Conservation (phyloP, 2,888 invertebrate genomes). For the Caenorhabditis wallacei region DNA sequence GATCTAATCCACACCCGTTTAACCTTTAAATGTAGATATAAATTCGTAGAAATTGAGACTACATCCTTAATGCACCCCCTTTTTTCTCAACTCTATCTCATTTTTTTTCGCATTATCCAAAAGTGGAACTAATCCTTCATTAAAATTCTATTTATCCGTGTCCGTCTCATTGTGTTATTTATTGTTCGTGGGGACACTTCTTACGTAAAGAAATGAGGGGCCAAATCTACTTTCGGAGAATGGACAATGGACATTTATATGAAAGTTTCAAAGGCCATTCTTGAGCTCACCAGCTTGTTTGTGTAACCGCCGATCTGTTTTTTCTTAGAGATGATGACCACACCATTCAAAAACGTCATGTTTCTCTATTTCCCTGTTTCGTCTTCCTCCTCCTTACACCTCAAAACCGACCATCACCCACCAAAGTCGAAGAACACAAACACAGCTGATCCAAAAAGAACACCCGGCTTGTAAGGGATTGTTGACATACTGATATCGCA, state of each 20-base stretch:
- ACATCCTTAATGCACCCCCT: neutral
- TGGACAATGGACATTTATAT: constrained; percentile 49
- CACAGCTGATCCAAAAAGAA: constrained; percentile 40
- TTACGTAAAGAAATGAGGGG: constrained; percentile 42
- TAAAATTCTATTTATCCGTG: constrained; percentile 57
- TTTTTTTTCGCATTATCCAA: constrained; percentile 13
- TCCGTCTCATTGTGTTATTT: constrained; percentile 42
- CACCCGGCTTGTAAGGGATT: constrained; percentile 22
- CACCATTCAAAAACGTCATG: constrained; percentile 47
- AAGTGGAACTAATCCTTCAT: constrained; percentile 59
- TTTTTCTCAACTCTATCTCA: neutral
- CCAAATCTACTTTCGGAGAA: constrained; percentile 1
- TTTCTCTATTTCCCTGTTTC: constrained; percentile 27
- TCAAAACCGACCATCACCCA: constrained; percentile 16
- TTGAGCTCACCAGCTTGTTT: constrained; percentile 43
- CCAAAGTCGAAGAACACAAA: constrained; percentile 49
- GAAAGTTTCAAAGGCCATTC: constrained; percentile 58
- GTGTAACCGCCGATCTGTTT: constrained; percentile 46
- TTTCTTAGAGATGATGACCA: constrained; percentile 29
- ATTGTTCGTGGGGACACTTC: constrained; percentile 21
- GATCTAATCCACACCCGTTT: constrained; percentile 27
- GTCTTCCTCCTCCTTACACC: neutral
- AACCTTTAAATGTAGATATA: constrained; percentile 39
- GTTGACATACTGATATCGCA: constrained; percentile 39
- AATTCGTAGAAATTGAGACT: neutral